Evolutionary conservation across 1,140 invertebrate genomes (phyloP).

Genomic region (Solenopsis invicta): DNA sequence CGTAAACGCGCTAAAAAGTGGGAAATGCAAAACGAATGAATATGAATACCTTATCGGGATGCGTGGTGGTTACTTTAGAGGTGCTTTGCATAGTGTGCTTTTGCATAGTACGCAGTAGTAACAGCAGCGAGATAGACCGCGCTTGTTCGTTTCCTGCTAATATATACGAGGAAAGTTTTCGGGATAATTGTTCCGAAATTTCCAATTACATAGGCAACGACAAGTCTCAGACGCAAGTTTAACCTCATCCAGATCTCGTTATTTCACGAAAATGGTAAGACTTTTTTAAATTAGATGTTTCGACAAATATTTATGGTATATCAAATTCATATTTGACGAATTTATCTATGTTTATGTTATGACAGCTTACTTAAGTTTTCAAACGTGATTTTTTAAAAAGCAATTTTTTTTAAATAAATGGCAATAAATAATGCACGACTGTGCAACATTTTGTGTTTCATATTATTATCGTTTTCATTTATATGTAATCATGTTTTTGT

Average conservation of each 20-base stretch:
- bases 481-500: neutral
- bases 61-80: conserved; percentile 38
- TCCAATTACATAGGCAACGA: neutral
- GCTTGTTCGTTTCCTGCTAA: conserved; percentile 6
- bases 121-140: conserved; percentile 10
- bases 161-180: neutral
- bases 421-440: neutral
- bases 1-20: conserved; percentile 14
- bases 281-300: neutral
- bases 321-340: neutral
- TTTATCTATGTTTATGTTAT: neutral
- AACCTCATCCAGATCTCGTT: neutral
- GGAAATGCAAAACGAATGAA: conserved; percentile 52
- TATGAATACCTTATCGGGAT: conserved; percentile 57
- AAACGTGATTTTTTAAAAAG: neutral
- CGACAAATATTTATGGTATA: conserved; percentile 3
- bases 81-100: conserved; percentile 46
- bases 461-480: neutral
- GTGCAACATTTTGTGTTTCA: neutral
- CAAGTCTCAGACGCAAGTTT: neutral
- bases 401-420: neutral
- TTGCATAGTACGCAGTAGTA: conserved; percentile 35
- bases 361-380: neutral
- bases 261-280: conserved; percentile 44
- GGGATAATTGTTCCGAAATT: neutral